These are phyloP conservation scores for Amphipyra berbera DNA, from an alignment of 2,888 invertebrate species.

Conservation along the genomic window DNA sequence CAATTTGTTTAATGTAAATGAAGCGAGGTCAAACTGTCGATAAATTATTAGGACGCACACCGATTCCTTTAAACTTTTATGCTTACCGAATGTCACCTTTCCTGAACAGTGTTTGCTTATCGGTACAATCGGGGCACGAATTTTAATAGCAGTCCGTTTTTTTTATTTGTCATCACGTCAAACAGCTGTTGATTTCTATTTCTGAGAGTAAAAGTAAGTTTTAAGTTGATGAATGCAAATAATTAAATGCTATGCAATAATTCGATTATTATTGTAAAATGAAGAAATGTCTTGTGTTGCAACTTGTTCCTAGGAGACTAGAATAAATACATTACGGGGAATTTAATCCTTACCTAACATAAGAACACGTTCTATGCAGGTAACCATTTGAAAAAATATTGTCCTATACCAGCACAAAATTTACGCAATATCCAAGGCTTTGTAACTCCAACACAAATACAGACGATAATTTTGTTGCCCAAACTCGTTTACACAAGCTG, in stretches of 20 bases:
- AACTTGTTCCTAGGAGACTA: too few relatives aligned
- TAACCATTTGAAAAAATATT: too few relatives aligned
- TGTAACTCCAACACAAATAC: conserved; percentile 39
- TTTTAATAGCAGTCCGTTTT: conserved; percentile 69
- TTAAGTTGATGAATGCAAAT: not conserved
- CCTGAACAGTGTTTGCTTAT: conserved; percentile 81
- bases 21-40: conserved; percentile 84
- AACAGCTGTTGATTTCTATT: conserved; percentile 71
- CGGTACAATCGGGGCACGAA: conserved; percentile 77
- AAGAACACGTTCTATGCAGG: too few relatives aligned
- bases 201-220: conserved; percentile 34
- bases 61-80: conserved; percentile 81
- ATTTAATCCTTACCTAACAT: too few relatives aligned
- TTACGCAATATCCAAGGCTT: conserved; percentile 21
- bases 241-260: not conserved
- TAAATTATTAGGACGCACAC: conserved; percentile 86
- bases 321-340: too few relatives aligned
- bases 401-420: conserved; percentile 1
- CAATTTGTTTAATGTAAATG: conserved; percentile 90
- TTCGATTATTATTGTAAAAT: too few relatives aligned
- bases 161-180: conserved; percentile 70
- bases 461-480: conserved; percentile 22
- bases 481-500: conserved; percentile 46
- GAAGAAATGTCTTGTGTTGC: too few relatives aligned
- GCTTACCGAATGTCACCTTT: conserved; percentile 88